Evolutionary conservation across 2,113 vertebrate species (phyloP).

Genomic region (human): GRCh38 chr2:69582001-69582500

Average conservation of each 20-base stretch:
- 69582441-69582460: constrained; percentile 18
- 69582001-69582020: no score
- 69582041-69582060: no score
- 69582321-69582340: constrained; percentile 23
- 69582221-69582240: not conserved
- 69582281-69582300: constrained; percentile 17
- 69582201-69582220: not conserved
- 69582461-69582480: not conserved
- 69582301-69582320: not conserved
- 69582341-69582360: constrained; percentile 18
- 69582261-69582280: not conserved
- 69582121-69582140: constrained; percentile 44
- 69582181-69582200: not conserved
- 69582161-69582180: not conserved
- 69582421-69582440: not conserved
- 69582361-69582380: not conserved
- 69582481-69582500: not conserved
- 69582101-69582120: constrained; percentile 30
- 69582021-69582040: no score
- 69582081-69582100: constrained; percentile 34
- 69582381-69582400: not conserved
- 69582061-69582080: not conserved
- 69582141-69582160: constrained; percentile 37
- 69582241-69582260: not conserved
- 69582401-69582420: not conserved